Percentiles rank a stretch among this genome's conserved stretches.
phyloP scores from a whole-genome alignment of 2,888 invertebrate species.

The Drosophila subquinaria region DNA sequence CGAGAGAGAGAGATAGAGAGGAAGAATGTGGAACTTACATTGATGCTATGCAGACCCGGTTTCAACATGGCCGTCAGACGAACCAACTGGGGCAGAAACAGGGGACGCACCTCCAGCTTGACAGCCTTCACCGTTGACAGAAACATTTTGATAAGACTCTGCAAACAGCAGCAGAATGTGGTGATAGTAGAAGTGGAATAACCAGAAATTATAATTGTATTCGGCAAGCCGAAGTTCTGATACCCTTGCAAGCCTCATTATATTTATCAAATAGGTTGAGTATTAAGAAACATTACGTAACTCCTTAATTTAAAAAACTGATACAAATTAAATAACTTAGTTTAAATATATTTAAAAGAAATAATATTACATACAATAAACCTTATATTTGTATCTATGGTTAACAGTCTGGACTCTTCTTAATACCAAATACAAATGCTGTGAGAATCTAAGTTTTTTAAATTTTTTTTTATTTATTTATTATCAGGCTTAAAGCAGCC shows the following conservation, averaged over 20 bases:
- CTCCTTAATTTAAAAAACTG: neutral
- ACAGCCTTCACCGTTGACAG: constrained; percentile 90
- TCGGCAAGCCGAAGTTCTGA: neutral
- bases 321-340: no score
- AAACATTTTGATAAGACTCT: constrained; percentile 93
- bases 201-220: neutral
- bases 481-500: no score
- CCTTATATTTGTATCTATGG: no score
- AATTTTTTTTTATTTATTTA: no score
- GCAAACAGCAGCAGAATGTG: constrained; percentile 35
- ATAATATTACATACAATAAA: no score
- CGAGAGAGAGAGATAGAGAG: neutral
- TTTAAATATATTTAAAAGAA: neutral
- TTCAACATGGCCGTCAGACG: constrained; percentile 92
- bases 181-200: neutral
- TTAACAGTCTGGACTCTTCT: no score
- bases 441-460: no score
- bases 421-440: no score
- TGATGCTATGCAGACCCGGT: constrained; percentile 92
- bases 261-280: neutral
- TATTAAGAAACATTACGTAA: neutral
- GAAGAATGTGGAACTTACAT: constrained; percentile 81
- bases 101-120: constrained; percentile 94
- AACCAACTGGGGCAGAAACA: constrained; percentile 95
- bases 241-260: neutral